These are phyloP conservation scores for Drosophila pseudoobscura DNA, from an alignment of 1,140 invertebrate genomes.

Conservation along the genomic window DNA sequence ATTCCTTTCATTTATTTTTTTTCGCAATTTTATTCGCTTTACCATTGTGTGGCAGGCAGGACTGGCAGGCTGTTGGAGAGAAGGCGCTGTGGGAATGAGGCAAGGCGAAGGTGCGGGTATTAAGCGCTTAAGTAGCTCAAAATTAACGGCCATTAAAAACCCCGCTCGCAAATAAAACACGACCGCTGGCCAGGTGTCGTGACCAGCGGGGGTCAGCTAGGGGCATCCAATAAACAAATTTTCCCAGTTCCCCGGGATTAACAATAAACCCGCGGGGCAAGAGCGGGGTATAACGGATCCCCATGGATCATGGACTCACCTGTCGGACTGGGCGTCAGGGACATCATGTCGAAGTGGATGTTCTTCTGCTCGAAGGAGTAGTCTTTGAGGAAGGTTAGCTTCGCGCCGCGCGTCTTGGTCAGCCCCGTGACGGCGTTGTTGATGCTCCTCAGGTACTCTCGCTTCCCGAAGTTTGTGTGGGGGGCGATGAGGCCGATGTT, in stretches of 20 bases:
- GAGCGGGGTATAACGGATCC: neutral
- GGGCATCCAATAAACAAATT: slow-evolving; percentile 4
- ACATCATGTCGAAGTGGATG: slow-evolving; percentile 88
- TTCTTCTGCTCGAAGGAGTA: slow-evolving; percentile 86
- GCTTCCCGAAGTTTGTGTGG: slow-evolving; percentile 85
- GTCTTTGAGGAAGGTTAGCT: slow-evolving; percentile 86
- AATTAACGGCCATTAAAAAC: slow-evolving; percentile 60
- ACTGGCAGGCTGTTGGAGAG: no score
- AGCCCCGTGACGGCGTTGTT: slow-evolving; percentile 86
- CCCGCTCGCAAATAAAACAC: slow-evolving; percentile 48
- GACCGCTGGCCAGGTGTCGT: slow-evolving; percentile 4
- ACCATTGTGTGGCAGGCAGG: slow-evolving; percentile 17
- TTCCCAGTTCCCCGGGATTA: neutral
- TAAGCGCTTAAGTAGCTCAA: slow-evolving; percentile 64
- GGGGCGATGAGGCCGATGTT: slow-evolving; percentile 85
- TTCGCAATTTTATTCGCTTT: slow-evolving; percentile 6
- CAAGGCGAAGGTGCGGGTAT: slow-evolving; percentile 1
- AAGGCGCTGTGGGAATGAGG: no score
- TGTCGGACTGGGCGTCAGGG: slow-evolving; percentile 90
- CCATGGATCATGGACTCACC: slow-evolving; percentile 84
- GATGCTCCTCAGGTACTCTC: slow-evolving; percentile 88
- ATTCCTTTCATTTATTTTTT: neutral
- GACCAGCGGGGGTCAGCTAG: slow-evolving; percentile 1
- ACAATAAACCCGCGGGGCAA: neutral
- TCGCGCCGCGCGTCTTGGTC: slow-evolving; percentile 85